Percentiles rank a stretch among this genome's conserved stretches.
Conservation (phyloP, 1,140 invertebrate genomes). For the Papilio polyxenes region DNA sequence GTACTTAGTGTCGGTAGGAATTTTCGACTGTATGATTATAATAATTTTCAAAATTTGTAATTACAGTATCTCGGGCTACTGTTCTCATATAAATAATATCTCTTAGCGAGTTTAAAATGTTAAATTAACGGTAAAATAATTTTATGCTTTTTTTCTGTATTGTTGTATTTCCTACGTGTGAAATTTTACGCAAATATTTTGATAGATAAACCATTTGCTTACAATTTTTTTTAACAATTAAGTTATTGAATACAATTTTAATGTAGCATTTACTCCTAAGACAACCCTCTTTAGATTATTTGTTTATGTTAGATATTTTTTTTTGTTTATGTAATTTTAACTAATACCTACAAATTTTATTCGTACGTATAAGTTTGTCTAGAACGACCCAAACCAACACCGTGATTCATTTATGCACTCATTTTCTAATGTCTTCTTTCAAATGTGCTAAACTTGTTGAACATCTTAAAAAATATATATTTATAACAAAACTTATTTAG, state of each 20-base stretch:
- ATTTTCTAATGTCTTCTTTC: no score
- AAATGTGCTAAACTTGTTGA: no score
- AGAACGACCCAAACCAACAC: no score
- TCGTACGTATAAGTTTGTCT: no score
- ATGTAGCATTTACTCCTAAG: no score
- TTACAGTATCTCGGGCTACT: constrained; percentile 59
- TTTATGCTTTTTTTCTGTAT: neutral
- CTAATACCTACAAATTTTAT: no score
- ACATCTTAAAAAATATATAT: neutral
- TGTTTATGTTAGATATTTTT: no score
- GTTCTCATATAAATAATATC: constrained; percentile 62
- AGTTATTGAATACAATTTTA: no score
- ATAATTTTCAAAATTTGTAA: constrained; percentile 72
- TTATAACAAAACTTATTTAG: neutral
- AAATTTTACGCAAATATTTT: neutral
- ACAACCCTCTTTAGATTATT: no score
- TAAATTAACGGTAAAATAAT: constrained; percentile 3
- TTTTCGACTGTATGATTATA: constrained; percentile 62
- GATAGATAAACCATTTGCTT: neutral
- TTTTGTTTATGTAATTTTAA: no score
- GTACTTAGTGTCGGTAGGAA: constrained; percentile 53
- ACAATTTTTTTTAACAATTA: no score
- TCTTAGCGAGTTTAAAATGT: constrained; percentile 45
- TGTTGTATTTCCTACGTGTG: neutral
- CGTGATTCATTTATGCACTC: no score